Conservation (phyloP, 92 coral and sea anemone genomes). For the Isaurus tuberculatus region DNA sequence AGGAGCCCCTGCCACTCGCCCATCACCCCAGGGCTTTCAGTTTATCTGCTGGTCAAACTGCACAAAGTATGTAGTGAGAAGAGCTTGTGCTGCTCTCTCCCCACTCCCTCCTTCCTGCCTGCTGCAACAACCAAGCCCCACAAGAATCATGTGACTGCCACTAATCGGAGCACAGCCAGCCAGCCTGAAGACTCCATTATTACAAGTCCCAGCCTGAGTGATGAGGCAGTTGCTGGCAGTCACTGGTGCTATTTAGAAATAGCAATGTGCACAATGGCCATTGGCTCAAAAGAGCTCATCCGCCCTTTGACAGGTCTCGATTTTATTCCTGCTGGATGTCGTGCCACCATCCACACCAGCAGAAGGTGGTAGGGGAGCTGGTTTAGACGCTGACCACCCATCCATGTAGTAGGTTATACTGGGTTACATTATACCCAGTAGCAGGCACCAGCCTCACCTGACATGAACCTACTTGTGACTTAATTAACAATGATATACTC, state of each 20-base stretch:
- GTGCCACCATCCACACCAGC: neutral
- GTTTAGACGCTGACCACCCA: no score
- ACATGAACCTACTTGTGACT: no score
- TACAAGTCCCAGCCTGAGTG: neutral
- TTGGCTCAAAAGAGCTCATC: no score
- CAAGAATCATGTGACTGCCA: conserved; percentile 11
- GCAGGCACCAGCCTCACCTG: no score
- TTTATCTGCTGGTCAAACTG: conserved; percentile 16
- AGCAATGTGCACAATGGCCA: neutral
- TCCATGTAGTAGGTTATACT: no score
- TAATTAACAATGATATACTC: no score
- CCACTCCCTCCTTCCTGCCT: conserved; percentile 27
- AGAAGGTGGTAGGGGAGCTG: neutral
- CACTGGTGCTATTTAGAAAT: conserved; percentile 3
- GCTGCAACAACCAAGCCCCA: neutral
- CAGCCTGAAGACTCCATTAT: conserved; percentile 9
- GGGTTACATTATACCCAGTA: no score
- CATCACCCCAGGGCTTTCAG: conserved; percentile 33
- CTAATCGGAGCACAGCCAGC: conserved; percentile 25
- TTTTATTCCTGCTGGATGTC: no score
- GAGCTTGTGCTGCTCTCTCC: conserved; percentile 23
- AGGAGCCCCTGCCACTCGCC: no score
- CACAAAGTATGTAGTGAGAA: conserved; percentile 22
- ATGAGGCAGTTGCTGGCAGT: conserved; percentile 3
- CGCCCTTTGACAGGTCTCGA: no score